Conservation (phyloP, 2,888 invertebrate species). For the Acrobeloides nanus region DNA sequence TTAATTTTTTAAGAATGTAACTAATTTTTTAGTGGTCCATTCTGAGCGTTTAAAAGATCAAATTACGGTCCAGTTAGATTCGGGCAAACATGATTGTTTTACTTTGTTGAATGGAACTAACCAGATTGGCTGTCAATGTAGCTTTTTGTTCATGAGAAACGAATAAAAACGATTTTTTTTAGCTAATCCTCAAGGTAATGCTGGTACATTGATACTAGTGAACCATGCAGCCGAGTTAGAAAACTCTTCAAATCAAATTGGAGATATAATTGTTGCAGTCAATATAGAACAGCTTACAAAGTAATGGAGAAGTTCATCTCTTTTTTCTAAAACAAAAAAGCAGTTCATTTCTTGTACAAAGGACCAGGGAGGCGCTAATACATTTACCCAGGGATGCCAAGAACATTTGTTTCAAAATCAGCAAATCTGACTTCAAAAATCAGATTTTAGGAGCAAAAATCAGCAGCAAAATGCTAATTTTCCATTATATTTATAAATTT, state of each 20-base stretch:
- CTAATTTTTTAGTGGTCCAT: constrained; percentile 15
- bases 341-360: too few species aligned
- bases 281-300: constrained; percentile 10
- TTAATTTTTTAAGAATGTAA: too few species aligned
- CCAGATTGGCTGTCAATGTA: constrained; percentile 88
- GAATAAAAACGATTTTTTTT: constrained; percentile 13
- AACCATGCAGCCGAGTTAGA: constrained; percentile 20
- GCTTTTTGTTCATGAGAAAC: constrained; percentile 55
- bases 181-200: constrained; percentile 29
- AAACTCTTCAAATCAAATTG: constrained; percentile 5
- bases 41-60: constrained; percentile 18
- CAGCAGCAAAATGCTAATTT: too few species aligned
- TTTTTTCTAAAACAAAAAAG: too few species aligned
- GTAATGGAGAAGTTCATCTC: too few species aligned
- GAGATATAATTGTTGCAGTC: constrained; percentile 13
- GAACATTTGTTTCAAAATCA: too few species aligned
- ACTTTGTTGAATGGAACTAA: constrained; percentile 85
- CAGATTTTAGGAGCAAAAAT: too few species aligned
- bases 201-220: constrained; percentile 31
- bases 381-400: too few species aligned
- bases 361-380: too few species aligned
- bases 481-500: too few species aligned
- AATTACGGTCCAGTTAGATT: constrained; percentile 17
- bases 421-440: too few species aligned
- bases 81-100: constrained; percentile 63